Conservation (phyloP, 2,888 invertebrate genomes). For the Nephrotoma guestfalica region DNA sequence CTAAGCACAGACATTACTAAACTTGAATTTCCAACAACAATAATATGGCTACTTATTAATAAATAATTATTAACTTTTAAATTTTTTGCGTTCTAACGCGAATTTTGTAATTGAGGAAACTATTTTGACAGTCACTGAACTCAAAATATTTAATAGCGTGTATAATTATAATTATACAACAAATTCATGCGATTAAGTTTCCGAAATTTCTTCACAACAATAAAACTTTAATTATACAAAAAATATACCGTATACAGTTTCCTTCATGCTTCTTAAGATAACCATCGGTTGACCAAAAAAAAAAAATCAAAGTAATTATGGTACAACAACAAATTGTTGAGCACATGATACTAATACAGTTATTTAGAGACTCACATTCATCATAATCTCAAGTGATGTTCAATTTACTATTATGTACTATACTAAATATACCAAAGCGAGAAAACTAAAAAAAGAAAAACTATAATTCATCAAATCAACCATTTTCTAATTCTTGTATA, state of each 20-base stretch:
- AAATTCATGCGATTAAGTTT: not conserved
- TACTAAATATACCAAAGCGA: not conserved
- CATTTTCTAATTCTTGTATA: not conserved
- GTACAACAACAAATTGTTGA: not conserved
- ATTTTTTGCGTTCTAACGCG: not conserved
- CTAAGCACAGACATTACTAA: not conserved
- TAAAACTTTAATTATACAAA: not conserved
- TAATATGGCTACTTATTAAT: not conserved
- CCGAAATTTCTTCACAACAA: not conserved
- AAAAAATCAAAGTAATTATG: not conserved
- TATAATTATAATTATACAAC: not conserved
- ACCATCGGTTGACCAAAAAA: not conserved
- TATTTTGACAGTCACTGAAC: not conserved
- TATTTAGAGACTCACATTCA: not conserved
- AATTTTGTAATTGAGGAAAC: not conserved
- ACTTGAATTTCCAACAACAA: not conserved
- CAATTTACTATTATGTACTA: not conserved
- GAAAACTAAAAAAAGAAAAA: not conserved
- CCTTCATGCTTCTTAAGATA: not conserved
- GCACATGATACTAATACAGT: not conserved
- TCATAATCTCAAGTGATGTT: not conserved
- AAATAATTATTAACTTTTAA: not conserved
- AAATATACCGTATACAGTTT: not conserved
- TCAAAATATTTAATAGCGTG: not conserved
- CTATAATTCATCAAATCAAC: not conserved